A percentile compares a stretch with the other conserved stretches of the same genome.
phyloP scores from a whole-genome alignment of 1,140 invertebrate genomes.

The Stegodyphus mimosarum region DNA sequence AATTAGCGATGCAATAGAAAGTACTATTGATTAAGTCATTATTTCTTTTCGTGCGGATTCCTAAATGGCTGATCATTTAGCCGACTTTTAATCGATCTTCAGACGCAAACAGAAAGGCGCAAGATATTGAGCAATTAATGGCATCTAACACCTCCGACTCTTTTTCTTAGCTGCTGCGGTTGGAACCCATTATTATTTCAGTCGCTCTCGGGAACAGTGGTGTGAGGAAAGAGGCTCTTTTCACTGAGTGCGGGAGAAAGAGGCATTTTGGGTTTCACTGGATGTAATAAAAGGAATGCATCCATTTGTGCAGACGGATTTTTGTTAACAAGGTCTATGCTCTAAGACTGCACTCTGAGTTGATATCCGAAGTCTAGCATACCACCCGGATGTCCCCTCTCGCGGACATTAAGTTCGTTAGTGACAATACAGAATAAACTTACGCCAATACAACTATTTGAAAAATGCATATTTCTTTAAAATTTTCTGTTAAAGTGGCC shows the following conservation, averaged over 20 bases:
- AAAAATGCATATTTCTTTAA: too few species aligned
- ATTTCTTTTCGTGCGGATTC: conserved; percentile 54
- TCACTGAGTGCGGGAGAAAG: background rate
- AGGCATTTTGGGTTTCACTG: background rate
- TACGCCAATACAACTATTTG: too few species aligned
- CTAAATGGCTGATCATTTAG: conserved; percentile 60
- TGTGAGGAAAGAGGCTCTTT: background rate
- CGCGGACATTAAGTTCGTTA: too few species aligned
- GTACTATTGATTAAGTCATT: conserved; percentile 61
- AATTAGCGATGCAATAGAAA: conserved; percentile 60
- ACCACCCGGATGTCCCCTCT: too few species aligned
- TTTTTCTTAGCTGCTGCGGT: conserved; percentile 38
- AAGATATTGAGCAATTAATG: conserved; percentile 60
- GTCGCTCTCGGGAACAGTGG: conserved; percentile 13
- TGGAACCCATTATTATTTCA: conserved; percentile 35
- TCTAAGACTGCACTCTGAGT: too few species aligned
- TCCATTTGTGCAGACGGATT: too few species aligned
- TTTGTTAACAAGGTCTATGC: too few species aligned
- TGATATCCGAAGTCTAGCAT: too few species aligned
- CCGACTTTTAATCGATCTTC: conserved; percentile 56
- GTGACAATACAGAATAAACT: too few species aligned
- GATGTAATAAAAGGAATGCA: too few species aligned
- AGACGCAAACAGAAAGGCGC: conserved; percentile 54
- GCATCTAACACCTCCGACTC: conserved; percentile 52
- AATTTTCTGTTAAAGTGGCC: too few species aligned